Evolutionary conservation across 2,113 vertebrate genomes (phyloP).

Genomic region (Chinchilla lanigera): DNA sequence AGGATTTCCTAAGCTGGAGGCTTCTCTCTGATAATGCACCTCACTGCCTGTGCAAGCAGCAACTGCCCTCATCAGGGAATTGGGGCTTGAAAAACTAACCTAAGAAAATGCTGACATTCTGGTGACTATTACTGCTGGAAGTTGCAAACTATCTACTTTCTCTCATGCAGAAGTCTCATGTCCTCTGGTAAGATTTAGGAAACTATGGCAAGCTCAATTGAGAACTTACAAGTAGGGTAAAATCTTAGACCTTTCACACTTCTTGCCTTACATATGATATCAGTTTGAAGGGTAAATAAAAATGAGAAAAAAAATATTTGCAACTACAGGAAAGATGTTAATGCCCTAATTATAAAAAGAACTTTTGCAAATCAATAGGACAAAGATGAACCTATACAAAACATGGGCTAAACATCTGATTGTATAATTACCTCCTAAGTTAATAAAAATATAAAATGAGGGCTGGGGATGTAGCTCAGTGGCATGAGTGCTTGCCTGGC

Average conservation of each 20-base stretch:
- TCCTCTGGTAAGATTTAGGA: neutral
- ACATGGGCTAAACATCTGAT: neutral
- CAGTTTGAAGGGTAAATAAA: constrained; percentile 30
- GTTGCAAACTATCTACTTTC: neutral
- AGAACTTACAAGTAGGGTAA: neutral
- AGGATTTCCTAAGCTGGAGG: neutral
- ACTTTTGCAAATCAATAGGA: neutral
- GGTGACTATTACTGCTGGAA: neutral
- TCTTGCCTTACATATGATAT: neutral
- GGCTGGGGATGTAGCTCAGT: no score
- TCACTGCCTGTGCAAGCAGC: neutral
- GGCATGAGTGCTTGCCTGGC: no score
- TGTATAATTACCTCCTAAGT: neutral
- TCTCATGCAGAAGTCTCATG: neutral
- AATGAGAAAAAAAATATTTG: constrained; percentile 20
- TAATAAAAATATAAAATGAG: neutral
- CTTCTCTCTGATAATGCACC: neutral
- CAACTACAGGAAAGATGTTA: neutral
- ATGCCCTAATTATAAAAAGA: neutral
- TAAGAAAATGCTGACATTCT: neutral
- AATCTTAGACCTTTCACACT: neutral
- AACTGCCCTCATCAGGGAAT: neutral
- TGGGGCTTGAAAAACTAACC: neutral
- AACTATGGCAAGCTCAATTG: neutral
- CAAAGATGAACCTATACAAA: neutral